Base-by-base conservation (phyloP, 2,888 invertebrate genomes). In the Beris chalybata region DNA sequence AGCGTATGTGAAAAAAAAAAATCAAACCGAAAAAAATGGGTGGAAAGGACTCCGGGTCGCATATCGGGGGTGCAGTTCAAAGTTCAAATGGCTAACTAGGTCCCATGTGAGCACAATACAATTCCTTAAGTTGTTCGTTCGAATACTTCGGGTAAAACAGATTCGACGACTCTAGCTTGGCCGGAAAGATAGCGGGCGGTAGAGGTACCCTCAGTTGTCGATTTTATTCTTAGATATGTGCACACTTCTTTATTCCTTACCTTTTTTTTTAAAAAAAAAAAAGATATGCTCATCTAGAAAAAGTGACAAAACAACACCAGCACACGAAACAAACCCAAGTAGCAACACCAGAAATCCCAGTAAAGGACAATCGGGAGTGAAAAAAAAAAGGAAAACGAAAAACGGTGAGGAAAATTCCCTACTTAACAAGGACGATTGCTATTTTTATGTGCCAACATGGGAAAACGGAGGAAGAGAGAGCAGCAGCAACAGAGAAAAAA, bases 81-180 rank as follows among this genome's bases (percentile, higher is more conserved):
- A 67, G 67, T 67, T 67, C 64, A 58, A 67, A 67, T 67, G 55
- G 64, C 64, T 67, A 67, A 67, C 67, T 64, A 67, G 67, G 58
- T 67, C 64, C 64, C 67, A 64, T 58, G 57, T 64, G 67, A 67
- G 57, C 45, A 52, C 59, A 58, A 58, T 53, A 64, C 64, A 57
- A 64, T 53, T 45, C 64, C 32, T 52, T 52, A 30, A 32, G 58
- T 58, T 53, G 53, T 58, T 58, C 52, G 12, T 15, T 58, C 66
- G 53, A 43, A 66, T 57, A 57, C 48, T 38, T 38, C 9, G 5
- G 38, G 38, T 3, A 38, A 38, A 38, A 38, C 38, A 38, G 38
- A 38, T 38, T 38, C 38, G 38, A 38, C 7, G 38, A 38, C 38
- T 38, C 38, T 3, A 38, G 1, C 2, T 7, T 7, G 38, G 64